Evolutionary conservation across 1,140 invertebrate genomes (phyloP), one percentile per base, ranked within the genome.

Genomic region (Ptiloglossa arizonensis): DNA sequence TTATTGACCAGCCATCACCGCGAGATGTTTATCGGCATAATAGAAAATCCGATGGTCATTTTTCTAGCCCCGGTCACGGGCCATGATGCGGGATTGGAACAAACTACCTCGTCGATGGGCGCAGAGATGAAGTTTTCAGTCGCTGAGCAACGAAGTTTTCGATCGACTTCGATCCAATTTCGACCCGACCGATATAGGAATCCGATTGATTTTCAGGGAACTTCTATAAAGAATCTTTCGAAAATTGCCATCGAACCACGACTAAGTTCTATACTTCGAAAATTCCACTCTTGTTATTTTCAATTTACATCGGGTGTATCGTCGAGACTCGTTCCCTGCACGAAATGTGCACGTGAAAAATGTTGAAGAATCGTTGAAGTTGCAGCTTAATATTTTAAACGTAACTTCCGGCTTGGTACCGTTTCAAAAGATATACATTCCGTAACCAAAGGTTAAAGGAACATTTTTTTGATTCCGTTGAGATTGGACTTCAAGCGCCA

Each of bases 11-110:
- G 64, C 67, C 52, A 66, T 72, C 46, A 24, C 48, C 56, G 32
- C 35, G 67, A 82, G 72, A 85, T 85, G 76, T 82, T 82, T 82
- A 79, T 82, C 80, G 71, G 59, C 38, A 79, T 79, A 82, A 82
- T 82, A 82, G 79, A 85, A 82, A 85, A 80, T 22, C 66, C 72
- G 66, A 69, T 79, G 68, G 68, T 67, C 74, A 85, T 81, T 86
- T 86, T 84, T 85, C 67, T 75, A 66, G 52, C 41, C 8, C 57
- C 74, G 52, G 29, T 83, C 68, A 24, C 71, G 60, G 57, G 48
- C 24, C 48, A 46, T 19, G 54, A 72, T 35, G 50, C 63, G 56
- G 11, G 17, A 56, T n/a, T 41, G 38, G 29, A 56, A 54, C 50
- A n/a, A 59, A 75, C 48, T 59, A 59, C 54, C 38, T n/a, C 32